These are phyloP conservation scores for Willisornis vidua DNA, from an alignment of 2,113 vertebrate genomes.

Conservation along the genomic window DNA sequence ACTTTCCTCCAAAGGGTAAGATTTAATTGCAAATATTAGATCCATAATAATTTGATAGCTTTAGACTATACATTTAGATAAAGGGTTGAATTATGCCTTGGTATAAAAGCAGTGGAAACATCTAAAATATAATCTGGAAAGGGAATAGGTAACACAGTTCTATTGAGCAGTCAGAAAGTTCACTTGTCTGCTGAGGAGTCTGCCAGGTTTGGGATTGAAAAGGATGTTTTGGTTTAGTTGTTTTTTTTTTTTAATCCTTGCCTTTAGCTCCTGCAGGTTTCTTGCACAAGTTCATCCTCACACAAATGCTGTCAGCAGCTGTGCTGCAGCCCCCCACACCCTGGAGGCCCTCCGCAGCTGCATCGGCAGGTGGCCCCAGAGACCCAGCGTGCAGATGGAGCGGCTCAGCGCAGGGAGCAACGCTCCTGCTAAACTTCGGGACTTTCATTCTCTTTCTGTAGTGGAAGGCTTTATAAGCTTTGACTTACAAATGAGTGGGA, in stretches of 20 bases:
- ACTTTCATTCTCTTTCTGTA: neutral
- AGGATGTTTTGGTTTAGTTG: neutral
- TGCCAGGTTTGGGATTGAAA: neutral
- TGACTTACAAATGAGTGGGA: neutral
- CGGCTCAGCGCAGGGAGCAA: neutral
- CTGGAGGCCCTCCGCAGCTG: fast-evolving
- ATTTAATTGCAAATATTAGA: neutral
- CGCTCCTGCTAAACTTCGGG: neutral
- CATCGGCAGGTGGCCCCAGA: neutral
- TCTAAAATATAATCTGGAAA: neutral
- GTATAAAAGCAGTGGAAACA: neutral
- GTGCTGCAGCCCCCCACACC: neutral
- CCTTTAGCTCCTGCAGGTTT: neutral
- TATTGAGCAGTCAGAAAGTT: neutral
- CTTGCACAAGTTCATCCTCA: neutral
- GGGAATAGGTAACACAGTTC: neutral
- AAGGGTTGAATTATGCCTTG: neutral
- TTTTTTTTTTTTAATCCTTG: neutral
- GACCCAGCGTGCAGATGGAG: fast-evolving
- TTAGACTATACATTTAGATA: neutral
- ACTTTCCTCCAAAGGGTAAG: neutral
- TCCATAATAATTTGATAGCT: neutral
- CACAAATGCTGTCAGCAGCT: fast-evolving
- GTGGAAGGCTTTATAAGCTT: neutral
- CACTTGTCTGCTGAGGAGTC: neutral